phyloP scores from a whole-genome alignment of 2,888 invertebrate genomes.

The Leptinotarsa juncta region DNA sequence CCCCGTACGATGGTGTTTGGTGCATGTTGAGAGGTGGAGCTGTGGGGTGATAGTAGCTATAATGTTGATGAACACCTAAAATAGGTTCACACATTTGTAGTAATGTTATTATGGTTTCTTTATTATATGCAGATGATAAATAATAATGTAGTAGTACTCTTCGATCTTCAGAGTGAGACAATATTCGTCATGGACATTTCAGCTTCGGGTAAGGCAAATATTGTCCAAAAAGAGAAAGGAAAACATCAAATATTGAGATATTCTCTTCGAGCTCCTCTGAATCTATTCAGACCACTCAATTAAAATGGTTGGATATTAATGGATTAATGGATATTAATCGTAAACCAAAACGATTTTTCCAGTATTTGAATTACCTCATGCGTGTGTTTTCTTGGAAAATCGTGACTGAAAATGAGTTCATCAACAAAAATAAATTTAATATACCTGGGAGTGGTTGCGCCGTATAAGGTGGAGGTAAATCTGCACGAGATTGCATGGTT shows the following conservation, averaged over 20 bases:
- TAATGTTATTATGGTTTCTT: not conserved
- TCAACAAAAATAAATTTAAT: not conserved
- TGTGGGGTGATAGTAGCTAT: slow-evolving; percentile 35
- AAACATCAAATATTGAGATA: no score
- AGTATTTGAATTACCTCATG: no score
- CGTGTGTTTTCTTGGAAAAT: slow-evolving; percentile 3
- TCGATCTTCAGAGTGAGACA: no score
- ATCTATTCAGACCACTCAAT: no score
- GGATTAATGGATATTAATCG: no score
- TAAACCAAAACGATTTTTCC: no score
- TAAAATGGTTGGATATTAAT: no score
- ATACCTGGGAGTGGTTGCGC: slow-evolving; percentile 36
- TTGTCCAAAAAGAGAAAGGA: no score
- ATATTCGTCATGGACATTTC: no score
- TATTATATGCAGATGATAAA: not conserved
- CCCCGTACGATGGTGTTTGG: slow-evolving; percentile 46
- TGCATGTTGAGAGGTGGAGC: slow-evolving; percentile 35
- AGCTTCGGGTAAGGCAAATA: no score
- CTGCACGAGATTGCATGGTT: slow-evolving; percentile 38
- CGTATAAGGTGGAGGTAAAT: slow-evolving; percentile 48
- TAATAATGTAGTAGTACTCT: no score
- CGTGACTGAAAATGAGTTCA: not conserved
- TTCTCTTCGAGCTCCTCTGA: no score
- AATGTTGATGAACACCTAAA: slow-evolving; percentile 42
- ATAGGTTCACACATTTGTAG: slow-evolving; percentile 5